A percentile compares a stretch with the other conserved stretches of the same genome.
Evolutionary conservation across 2,888 invertebrate genomes (phyloP).

Genomic region (Trichogramma evanescens): DNA sequence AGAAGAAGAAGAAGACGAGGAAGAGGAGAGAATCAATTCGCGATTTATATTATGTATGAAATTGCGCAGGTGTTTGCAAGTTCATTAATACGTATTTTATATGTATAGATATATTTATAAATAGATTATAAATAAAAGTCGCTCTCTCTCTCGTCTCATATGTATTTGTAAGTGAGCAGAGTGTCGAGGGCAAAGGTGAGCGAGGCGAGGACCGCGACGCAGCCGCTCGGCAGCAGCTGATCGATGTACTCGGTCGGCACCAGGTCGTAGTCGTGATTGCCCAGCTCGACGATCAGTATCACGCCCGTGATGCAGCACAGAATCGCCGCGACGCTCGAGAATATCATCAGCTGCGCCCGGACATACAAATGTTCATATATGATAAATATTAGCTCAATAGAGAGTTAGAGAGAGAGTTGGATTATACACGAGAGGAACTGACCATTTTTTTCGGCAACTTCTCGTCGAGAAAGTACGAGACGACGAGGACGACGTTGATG

Average conservation of each 20-base stretch:
- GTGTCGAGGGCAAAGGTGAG: constrained; percentile 58
- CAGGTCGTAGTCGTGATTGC: constrained; percentile 44
- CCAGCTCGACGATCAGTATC: constrained; percentile 30
- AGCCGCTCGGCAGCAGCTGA: constrained; percentile 58
- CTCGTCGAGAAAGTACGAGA: constrained; percentile 57
- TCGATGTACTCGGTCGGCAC: constrained; percentile 52
- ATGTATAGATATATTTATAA: too few species aligned
- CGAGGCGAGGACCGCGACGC: constrained; percentile 57
- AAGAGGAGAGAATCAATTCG: too few species aligned
- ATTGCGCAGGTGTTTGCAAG: too few species aligned
- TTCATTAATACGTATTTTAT: too few species aligned
- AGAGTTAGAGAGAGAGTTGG: not conserved
- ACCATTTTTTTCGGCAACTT: constrained; percentile 56
- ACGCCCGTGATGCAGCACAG: constrained; percentile 61
- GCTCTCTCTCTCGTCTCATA: constrained; percentile 16
- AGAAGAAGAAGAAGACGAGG: too few species aligned
- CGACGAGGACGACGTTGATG: constrained; percentile 56
- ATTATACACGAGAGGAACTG: constrained; percentile 14
- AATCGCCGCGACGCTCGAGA: constrained; percentile 56
- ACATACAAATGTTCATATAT: constrained; percentile 1
- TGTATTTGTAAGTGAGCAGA: constrained; percentile 49
- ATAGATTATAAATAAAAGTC: not conserved
- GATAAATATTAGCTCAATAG: constrained; percentile 7
- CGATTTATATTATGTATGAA: too few species aligned
- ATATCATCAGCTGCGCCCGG: constrained; percentile 49